Conservation (phyloP, 64 coral and sea anemone species). For the Dendronephthya gigantea region DNA sequence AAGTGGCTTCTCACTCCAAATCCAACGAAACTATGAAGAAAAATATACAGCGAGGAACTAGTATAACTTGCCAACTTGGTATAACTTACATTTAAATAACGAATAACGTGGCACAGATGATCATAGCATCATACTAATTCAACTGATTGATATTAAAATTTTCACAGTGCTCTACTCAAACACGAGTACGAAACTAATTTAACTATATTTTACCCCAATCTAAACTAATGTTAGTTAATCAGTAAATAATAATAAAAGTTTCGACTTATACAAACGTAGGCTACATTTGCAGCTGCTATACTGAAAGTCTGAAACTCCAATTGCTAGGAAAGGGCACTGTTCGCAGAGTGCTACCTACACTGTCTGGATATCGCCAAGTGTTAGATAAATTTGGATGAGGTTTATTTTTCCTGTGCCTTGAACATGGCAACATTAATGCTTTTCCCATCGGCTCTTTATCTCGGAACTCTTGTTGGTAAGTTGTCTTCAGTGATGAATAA, state of each 20-base stretch:
- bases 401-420: neutral
- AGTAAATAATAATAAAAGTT: no score
- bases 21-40: neutral
- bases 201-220: no score
- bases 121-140: no score
- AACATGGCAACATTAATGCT: neutral
- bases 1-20: neutral
- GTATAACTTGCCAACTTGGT: neutral
- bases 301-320: neutral
- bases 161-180: no score
- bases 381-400: constrained; percentile 2
- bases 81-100: no score
- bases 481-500: neutral
- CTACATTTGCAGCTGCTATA: neutral
- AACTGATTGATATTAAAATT: no score
- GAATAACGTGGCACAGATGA: no score
- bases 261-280: no score
- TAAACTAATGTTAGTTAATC: no score
- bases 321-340: no score
- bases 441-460: neutral
- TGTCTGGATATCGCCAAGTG: neutral
- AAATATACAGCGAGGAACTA: neutral
- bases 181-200: no score
- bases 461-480: neutral
- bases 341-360: neutral